Evolutionary conservation across 2,113 vertebrate genomes (phyloP).

Genomic region (Ardeotis arabs): DNA sequence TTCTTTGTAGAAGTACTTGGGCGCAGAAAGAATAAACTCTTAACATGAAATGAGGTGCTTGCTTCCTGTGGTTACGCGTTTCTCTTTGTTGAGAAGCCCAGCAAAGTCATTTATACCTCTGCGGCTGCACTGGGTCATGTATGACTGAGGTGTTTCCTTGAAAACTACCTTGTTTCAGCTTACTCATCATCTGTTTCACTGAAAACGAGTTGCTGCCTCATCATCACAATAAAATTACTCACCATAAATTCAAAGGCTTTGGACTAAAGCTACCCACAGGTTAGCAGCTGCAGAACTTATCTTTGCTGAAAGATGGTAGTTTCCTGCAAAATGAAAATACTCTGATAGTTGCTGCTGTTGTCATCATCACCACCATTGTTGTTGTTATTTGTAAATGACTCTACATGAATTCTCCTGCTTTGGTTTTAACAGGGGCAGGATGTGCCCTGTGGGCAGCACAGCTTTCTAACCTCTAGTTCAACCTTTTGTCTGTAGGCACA

Average conservation of each 20-base stretch:
- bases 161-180: slow-evolving; percentile 63
- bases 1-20: not conserved
- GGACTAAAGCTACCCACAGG: not conserved
- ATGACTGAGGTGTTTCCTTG: slow-evolving; percentile 62
- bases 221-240: slow-evolving; percentile 51
- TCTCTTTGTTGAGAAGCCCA: slow-evolving; percentile 59
- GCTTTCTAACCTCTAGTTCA: not conserved
- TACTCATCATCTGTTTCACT: slow-evolving; percentile 65
- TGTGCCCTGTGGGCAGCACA: not conserved
- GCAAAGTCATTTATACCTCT: slow-evolving; percentile 51
- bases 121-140: slow-evolving; percentile 21
- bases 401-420: not conserved
- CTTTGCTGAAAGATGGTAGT: not conserved
- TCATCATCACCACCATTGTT: not conserved
- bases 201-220: slow-evolving; percentile 28
- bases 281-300: not conserved
- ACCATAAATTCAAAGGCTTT: slow-evolving; percentile 29
- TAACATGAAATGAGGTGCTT: slow-evolving; percentile 56
- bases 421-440: not conserved
- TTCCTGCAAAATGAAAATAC: slow-evolving; percentile 11
- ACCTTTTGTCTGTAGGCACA: not conserved
- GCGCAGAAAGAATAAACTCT: slow-evolving; percentile 14
- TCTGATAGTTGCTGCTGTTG: not conserved
- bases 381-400: not conserved
- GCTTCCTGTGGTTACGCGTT: slow-evolving; percentile 65